Conservation (phyloP, 2,797 vertebrate genomes). For the Myiothlypis coronata region DNA sequence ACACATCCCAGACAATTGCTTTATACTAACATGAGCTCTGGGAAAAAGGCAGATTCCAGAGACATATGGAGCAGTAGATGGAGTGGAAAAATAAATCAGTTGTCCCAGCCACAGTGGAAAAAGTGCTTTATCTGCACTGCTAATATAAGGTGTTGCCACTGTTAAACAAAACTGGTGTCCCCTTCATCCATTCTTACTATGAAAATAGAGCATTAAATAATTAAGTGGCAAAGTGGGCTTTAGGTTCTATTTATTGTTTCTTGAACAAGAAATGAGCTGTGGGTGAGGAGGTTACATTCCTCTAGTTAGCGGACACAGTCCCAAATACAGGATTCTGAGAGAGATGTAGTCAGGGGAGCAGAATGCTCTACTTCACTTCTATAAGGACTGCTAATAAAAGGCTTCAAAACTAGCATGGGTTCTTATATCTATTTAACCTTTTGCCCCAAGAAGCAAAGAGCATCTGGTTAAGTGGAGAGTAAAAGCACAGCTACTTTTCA, state of each 20-base stretch:
- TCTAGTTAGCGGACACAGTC: slow-evolving; percentile 54
- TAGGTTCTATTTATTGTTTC: slow-evolving; percentile 43
- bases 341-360: slow-evolving; percentile 44
- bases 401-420: slow-evolving; percentile 77
- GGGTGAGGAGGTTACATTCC: slow-evolving; percentile 53
- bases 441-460: slow-evolving; percentile 81
- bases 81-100: slow-evolving; percentile 85
- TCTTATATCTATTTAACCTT: slow-evolving; percentile 85
- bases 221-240: slow-evolving; percentile 40
- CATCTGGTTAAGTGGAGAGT: slow-evolving; percentile 82
- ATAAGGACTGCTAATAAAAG: slow-evolving; percentile 77
- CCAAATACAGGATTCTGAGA: slow-evolving; percentile 67
- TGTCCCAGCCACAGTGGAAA: slow-evolving; percentile 72
- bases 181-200: slow-evolving; percentile 44
- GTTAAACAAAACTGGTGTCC: slow-evolving; percentile 65
- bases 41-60: slow-evolving; percentile 84
- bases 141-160: slow-evolving; percentile 77
- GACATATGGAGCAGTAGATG: slow-evolving; percentile 89
- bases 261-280: slow-evolving; percentile 45
- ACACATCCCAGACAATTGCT: slow-evolving; percentile 94
- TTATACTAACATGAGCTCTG: slow-evolving; percentile 86
- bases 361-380: slow-evolving; percentile 63
- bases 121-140: slow-evolving; percentile 73
- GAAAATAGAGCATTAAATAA: slow-evolving; percentile 70
- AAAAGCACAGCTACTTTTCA: slow-evolving; percentile 82